Evolutionary conservation across 2,888 invertebrate genomes (phyloP), one percentile per base, ranked within the genome.

Genomic region (Diogma glabrata): DNA sequence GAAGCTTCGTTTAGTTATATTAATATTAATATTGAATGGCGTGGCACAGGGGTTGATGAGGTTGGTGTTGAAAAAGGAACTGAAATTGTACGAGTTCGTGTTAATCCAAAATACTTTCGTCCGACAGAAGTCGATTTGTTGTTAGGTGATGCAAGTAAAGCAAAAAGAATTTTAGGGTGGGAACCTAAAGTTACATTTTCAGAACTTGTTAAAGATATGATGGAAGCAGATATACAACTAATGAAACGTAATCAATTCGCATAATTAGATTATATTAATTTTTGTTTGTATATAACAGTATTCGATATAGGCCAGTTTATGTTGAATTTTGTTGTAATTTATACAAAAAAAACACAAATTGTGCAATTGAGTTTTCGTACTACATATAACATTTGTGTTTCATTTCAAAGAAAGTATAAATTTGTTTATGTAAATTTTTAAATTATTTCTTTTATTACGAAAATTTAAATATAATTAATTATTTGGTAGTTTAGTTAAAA

Each of bases 71-170:
- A 85, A 63, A 81, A 81, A 50, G 76, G 70, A 8, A 81, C 84
- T 0, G 85, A 81, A 0, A 75, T 80, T 40, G 72, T 94, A 46
- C 77, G 96, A 24, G 86, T 99, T 17, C 82, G 78, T 63, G 82
- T 99, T 43, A 95, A 96, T 74, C 81, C 89, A 0, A 93, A 90
- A 70, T 96, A 87, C 75, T 97, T 95, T 70, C 79, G 99, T 55
- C 97, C 97, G 8, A 94, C 97, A 1, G 97, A 99, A 84, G 97
- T 99, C 63, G 94, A 95, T 65, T 75, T 89, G 43, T 72, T 99
- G 17, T 73, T 89, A 54, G 97, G 99, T n/a, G 94, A 97, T 70
- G 81, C 96, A 2, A 79, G 84, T 0, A 97, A 97, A 73, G 97
- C 97, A 0, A 84, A 80, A 61, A 72, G 78, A 51, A 81, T 84